These are phyloP conservation scores for Drosophila virilis DNA, from an alignment of 1,140 invertebrate genomes.

Conservation along the genomic window DNA sequence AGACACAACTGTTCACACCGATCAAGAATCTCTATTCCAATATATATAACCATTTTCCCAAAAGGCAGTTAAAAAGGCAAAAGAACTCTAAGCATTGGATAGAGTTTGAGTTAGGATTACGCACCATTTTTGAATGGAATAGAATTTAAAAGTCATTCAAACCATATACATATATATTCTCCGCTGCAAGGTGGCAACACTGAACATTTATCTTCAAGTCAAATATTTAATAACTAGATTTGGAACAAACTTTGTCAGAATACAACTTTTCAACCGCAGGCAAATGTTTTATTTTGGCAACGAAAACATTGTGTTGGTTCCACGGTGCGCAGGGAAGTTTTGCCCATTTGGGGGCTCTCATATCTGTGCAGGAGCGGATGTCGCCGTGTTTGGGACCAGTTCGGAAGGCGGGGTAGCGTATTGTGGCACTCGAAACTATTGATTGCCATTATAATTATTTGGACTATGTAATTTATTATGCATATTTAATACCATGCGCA, in stretches of 20 bases:
- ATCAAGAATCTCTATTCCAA: too few relatives aligned
- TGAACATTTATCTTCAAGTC: neutral
- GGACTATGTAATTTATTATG: slow-evolving; percentile 65
- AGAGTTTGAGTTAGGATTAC: too few relatives aligned
- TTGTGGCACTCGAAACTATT: slow-evolving; percentile 48
- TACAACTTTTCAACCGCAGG: too few relatives aligned
- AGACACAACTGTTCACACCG: too few relatives aligned
- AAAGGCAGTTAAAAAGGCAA: too few relatives aligned
- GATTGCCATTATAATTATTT: slow-evolving; percentile 69
- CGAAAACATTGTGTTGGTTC: neutral
- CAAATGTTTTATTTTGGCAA: neutral
- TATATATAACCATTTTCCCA: too few relatives aligned
- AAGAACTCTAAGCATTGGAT: too few relatives aligned
- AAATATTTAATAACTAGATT: neutral
- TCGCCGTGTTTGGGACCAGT: neutral
- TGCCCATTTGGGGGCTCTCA: slow-evolving; percentile 7
- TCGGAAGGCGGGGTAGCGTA: neutral
- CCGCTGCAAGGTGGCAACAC: too few relatives aligned
- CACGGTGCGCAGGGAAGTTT: neutral
- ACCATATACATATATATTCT: too few relatives aligned
- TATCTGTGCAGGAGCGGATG: slow-evolving; percentile 35
- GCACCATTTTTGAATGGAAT: too few relatives aligned
- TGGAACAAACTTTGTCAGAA: too few relatives aligned
- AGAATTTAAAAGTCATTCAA: too few relatives aligned
- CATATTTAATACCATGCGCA: slow-evolving; percentile 35